Percentiles rank a stretch among this genome's conserved stretches.
Conservation (phyloP, 64 coral and sea anemone species). For the Anthopleura sola region DNA sequence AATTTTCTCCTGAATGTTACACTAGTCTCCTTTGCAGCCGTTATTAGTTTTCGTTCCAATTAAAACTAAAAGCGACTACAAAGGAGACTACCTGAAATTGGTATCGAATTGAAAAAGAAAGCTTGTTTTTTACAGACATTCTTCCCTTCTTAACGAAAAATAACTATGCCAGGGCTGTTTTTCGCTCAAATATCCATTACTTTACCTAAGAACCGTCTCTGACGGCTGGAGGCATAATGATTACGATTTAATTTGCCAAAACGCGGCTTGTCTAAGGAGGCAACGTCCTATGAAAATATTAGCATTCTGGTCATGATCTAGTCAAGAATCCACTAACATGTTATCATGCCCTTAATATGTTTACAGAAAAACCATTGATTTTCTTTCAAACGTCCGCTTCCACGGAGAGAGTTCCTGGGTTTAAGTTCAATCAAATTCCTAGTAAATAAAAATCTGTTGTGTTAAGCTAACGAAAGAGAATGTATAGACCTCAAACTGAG, state of each 20-base stretch:
- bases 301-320: neutral
- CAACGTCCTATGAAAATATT: slow-evolving; percentile 8
- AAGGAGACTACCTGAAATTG: too few species aligned
- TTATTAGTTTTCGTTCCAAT: too few species aligned
- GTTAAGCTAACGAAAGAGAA: neutral
- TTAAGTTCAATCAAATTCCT: neutral
- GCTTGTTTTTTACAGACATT: too few species aligned
- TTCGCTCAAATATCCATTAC: neutral
- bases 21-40: too few species aligned
- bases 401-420: neutral
- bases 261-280: neutral
- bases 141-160: too few species aligned
- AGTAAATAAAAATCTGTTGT: neutral
- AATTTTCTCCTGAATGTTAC: too few species aligned
- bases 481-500: neutral
- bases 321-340: neutral
- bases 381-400: neutral
- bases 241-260: neutral
- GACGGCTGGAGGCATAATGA: neutral
- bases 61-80: too few species aligned
- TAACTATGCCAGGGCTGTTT: neutral
- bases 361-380: neutral
- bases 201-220: neutral
- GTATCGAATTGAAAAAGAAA: too few species aligned
- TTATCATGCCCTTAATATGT: neutral